Conservation (phyloP, 2,113 vertebrate genomes). For the Rhagologus leucostigma region DNA sequence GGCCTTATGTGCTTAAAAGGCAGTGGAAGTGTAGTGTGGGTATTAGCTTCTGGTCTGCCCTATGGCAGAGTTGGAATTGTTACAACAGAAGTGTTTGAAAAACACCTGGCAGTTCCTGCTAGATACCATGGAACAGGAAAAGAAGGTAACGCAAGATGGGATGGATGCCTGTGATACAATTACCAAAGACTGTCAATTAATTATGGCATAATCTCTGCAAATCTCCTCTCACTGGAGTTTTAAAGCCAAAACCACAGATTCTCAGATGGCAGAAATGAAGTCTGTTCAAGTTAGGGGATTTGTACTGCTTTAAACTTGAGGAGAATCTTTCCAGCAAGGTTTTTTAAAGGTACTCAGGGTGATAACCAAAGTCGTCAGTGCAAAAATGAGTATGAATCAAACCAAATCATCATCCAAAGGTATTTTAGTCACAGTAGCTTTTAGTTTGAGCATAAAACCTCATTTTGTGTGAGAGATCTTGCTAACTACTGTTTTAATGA, state of each 20-base stretch:
- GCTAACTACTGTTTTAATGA: neutral
- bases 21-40: neutral
- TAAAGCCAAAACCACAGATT: neutral
- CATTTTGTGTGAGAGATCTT: neutral
- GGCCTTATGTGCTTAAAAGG: neutral
- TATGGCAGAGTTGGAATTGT: neutral
- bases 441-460: neutral
- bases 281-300: neutral
- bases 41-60: neutral
- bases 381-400: neutral
- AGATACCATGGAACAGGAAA: neutral
- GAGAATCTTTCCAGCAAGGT: neutral
- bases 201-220: neutral
- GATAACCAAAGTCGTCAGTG: neutral
- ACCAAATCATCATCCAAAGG: neutral
- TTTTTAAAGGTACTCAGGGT: neutral
- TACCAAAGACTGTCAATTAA: slow-evolving; percentile 7
- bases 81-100: neutral
- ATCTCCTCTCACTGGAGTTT: neutral
- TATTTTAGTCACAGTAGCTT: neutral
- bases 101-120: neutral
- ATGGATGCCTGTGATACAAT: neutral
- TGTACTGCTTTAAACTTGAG: neutral
- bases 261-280: neutral
- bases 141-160: neutral